Base-by-base conservation (phyloP, 2,797 vertebrate genomes). In the Micropoecilia bifurca region DNA sequence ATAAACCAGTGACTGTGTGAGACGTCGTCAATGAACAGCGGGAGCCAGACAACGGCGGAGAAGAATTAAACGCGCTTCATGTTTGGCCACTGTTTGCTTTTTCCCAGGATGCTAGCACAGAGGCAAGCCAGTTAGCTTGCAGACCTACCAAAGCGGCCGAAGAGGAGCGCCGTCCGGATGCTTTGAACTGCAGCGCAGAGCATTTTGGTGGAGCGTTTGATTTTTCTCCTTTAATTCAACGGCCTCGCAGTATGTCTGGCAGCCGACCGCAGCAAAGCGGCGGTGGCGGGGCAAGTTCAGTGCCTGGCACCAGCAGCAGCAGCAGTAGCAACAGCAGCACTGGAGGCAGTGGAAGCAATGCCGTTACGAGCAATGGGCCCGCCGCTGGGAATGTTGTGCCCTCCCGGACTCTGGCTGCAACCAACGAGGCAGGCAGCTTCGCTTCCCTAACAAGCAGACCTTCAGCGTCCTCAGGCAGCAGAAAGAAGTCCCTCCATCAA, bases 401-500 rank as follows among this genome's bases (percentile, higher is more conserved):
- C 78, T 94, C 93, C 18, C 94, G 95, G 85, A 92, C 82, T 20
- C n/a, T 83, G 61, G 79, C 92, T 66, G 80, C 91, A 6, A 80
- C 88, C 47, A 86, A 84, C 33, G 96, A 96, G 5, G 85, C 90
- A 28, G 81, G 87, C 47, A 90, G 84, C 0, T 90, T 94, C 6
- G 82, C 92, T 1, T 94, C 95, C 1, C 81, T 95, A 22, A 88
- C 68, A 28, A 46, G 92, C 86, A 91, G 94, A 94, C 90, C 94
- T 39, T 85, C 95, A 9, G 89, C 90, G 22, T 92, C 95, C 30
- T 93, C 93, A 0, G 85, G 95, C 61, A 96, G 95, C 89, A 96
- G 97, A 82, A 99, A 98, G 95, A 96, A 97, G 85, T 96, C 97
- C 80, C 95, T 97, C 80, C 94, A 95, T 30, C 94, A 91, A 59